phyloP scores from a whole-genome alignment of 2,797 vertebrate species.

The Urophycis tenuis region DNA sequence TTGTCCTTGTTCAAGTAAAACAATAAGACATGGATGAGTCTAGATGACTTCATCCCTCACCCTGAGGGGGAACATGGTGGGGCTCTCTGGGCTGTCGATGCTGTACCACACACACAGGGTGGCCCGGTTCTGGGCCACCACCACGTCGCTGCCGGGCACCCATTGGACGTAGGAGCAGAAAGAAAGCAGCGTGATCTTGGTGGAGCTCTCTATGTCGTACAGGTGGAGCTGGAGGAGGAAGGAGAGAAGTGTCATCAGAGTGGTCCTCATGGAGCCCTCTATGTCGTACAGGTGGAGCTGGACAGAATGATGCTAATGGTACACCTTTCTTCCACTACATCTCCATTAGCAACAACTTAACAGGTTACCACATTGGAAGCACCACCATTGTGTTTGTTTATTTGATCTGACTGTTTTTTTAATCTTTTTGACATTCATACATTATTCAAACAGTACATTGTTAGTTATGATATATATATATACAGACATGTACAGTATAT shows the following conservation, averaged over 20 bases:
- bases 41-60: conserved; percentile 68
- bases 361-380: no score
- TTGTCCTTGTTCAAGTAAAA: not conserved
- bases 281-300: conserved; percentile 88
- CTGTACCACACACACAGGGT: conserved; percentile 94
- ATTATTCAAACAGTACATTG: no score
- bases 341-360: no score
- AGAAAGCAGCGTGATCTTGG: conserved; percentile 81
- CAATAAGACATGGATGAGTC: not conserved
- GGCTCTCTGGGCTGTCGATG: conserved; percentile 87
- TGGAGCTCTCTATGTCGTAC: conserved; percentile 74
- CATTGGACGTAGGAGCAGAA: conserved; percentile 95
- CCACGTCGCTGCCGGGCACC: conserved; percentile 93
- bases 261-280: conserved; percentile 72
- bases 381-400: no score
- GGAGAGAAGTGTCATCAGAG: conserved; percentile 78
- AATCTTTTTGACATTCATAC: no score
- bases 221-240: conserved; percentile 79
- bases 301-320: not conserved
- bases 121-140: conserved; percentile 87
- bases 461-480: no score
- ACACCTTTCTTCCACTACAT: no score
- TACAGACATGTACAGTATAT: no score
- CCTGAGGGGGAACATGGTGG: conserved; percentile 89
- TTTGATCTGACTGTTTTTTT: no score